A percentile compares a stretch with the other conserved stretches of the same genome.
Evolutionary conservation across 2,888 invertebrate genomes (phyloP).

Genomic region (Cephonodes hylas): DNA sequence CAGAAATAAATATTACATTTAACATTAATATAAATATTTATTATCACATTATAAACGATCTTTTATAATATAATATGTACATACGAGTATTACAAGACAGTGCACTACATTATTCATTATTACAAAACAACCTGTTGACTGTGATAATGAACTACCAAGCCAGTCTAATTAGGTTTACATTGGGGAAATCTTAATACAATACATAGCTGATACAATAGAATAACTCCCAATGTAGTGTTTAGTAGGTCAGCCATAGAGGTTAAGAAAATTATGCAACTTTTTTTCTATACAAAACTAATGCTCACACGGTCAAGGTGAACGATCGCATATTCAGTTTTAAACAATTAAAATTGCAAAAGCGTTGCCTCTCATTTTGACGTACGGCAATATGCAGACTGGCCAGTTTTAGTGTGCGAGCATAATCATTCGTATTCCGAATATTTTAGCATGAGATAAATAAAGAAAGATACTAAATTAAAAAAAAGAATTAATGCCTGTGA

Average conservation of each 20-base stretch:
- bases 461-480: slow-evolving; percentile 10
- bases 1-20: too few relatives aligned
- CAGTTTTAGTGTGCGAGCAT: background rate
- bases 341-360: background rate
- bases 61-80: too few relatives aligned
- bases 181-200: background rate
- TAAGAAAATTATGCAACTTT: background rate
- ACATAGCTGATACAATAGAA: background rate
- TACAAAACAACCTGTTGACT: background rate
- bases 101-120: background rate
- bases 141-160: background rate
- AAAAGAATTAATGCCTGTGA: slow-evolving; percentile 15
- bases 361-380: background rate
- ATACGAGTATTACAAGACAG: background rate
- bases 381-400: background rate
- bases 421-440: background rate
- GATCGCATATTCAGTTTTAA: background rate
- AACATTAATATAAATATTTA: too few relatives aligned
- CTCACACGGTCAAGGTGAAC: background rate
- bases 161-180: background rate
- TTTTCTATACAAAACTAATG: background rate
- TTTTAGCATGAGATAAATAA: slow-evolving; percentile 1
- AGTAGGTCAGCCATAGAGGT: background rate
- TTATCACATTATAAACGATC: too few relatives aligned
- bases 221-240: background rate